Evolutionary conservation across 1,140 invertebrate genomes (phyloP), one percentile per base, ranked within the genome.

Genomic region (Zaprionus ghesquierei): DNA sequence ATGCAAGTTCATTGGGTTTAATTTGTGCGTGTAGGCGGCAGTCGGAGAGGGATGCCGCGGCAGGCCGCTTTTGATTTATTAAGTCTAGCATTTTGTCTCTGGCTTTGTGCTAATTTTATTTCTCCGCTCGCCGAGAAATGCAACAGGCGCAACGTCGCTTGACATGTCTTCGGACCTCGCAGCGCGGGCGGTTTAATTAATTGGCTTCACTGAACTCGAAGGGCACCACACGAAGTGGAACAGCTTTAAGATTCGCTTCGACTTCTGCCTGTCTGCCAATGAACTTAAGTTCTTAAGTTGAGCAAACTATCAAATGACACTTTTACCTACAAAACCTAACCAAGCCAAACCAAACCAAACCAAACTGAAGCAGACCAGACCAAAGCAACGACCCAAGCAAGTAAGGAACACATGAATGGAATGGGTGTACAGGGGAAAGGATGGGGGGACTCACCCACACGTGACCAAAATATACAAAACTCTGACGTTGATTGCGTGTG

Each of bases 1-100:
- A 87, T 87, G 84, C 85, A 89, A 89, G 80, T 84, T 84, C 84
- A 89, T 89, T 89, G 84, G 85, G 73, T 75, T 89, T 89, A 84
- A 89, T 89, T 89, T 89, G 82, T 79, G 79, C 69, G 69, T 87
- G 82, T 75, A 38, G 64, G 71, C 33, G 20, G 2, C 29, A 23
- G n/a, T n/a, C n/a, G n/a, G n/a, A 5, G n/a, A n/a, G 15, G 35
- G 6, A 18, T 20, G 38, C 10, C 54, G 25, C 25, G 23, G 50
- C 25, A 55, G 38, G 6, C 35, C 35, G 8, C 56, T 35, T 66
- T 69, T 89, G 84, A 84, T 89, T 89, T 89, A 89, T 89, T 84
- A 84, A 80, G 80, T 80, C 75, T 65, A 60, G 69, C 76, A 84
- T 89, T 89, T 87, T 77, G 84, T 87, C 75, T 87, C 75, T 46